A percentile compares a stretch with the other conserved stretches of the same genome.
phyloP scores from a whole-genome alignment of 30 jellyfish, hydroid and myxozoan species.

The Aurelia aurita complex sp. Pacific region DNA sequence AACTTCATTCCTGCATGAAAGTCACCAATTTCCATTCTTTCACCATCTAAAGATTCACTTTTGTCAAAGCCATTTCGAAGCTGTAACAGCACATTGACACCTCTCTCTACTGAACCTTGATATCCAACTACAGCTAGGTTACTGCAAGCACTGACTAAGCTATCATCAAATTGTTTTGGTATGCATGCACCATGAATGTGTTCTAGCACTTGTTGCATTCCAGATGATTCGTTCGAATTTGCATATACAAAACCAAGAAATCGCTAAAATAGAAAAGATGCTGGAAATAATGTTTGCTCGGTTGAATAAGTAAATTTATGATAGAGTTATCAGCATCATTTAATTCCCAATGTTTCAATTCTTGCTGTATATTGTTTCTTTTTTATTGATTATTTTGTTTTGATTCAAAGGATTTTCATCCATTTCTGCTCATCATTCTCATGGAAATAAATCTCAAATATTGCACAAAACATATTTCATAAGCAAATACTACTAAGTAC shows the following conservation, averaged over 20 bases:
- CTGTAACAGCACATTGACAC: constrained; percentile 3
- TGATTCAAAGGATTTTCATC: not conserved
- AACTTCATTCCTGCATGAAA: constrained; percentile 36
- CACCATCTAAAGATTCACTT: constrained; percentile 15
- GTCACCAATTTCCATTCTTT: constrained; percentile 13
- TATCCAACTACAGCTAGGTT: not conserved
- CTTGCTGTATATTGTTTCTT: not conserved
- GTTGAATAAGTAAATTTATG: not conserved
- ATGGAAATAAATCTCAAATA: not conserved
- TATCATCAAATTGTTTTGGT: not conserved
- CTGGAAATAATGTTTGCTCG: not conserved
- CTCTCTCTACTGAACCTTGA: constrained; percentile 26
- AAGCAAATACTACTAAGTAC: not conserved
- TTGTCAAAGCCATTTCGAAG: not conserved
- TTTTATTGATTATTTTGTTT: not conserved
- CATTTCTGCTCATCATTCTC: not conserved
- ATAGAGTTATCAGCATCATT: not conserved
- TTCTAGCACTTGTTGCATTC: constrained; percentile 6
- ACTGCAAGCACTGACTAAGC: not conserved
- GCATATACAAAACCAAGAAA: constrained; percentile 24
- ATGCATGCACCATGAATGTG: not conserved
- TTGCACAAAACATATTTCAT: not conserved
- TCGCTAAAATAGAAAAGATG: not conserved
- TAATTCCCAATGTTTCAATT: not conserved
- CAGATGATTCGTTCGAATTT: constrained; percentile 12